Conservation (phyloP, 53 echinoderm and acorn worm species). For the Paelopatides confundens region DNA sequence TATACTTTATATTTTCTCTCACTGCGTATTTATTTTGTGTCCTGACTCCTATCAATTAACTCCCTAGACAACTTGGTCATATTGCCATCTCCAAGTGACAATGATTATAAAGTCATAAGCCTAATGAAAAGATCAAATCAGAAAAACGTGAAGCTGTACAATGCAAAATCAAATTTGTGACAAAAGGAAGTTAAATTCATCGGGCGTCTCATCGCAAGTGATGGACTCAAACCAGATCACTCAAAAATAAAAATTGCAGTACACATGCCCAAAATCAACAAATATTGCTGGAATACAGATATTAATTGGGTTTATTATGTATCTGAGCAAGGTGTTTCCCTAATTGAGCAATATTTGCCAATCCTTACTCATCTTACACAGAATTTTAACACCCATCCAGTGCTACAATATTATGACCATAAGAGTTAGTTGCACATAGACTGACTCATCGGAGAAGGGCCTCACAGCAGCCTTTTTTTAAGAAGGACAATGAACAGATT, state of each 20-base stretch:
- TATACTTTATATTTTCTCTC: too few species aligned
- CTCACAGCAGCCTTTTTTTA: constrained; percentile 67
- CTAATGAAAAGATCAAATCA: constrained; percentile 19
- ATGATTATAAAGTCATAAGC: background rate
- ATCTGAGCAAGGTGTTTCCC: constrained; percentile 56
- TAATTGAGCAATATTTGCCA: constrained; percentile 45
- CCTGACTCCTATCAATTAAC: too few species aligned
- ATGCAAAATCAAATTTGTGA: background rate
- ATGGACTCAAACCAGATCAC: constrained; percentile 34
- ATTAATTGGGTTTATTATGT: constrained; percentile 28
- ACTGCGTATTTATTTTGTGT: too few species aligned
- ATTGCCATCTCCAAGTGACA: too few species aligned
- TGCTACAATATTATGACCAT: constrained; percentile 42
- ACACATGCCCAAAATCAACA: constrained; percentile 28
- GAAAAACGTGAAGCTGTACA: background rate
- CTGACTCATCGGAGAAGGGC: constrained; percentile 67
- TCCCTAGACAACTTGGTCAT: too few species aligned
- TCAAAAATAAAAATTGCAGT: constrained; percentile 14
- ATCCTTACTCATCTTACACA: constrained; percentile 39
- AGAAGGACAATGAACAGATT: constrained; percentile 66
- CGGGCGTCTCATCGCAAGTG: background rate
- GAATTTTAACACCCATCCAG: constrained; percentile 44
- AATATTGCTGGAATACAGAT: background rate
- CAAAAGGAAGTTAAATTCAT: background rate
- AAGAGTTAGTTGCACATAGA: constrained; percentile 48